Conservation (phyloP, 2,888 invertebrate genomes). For the Pseudolycoriella hygida region DNA sequence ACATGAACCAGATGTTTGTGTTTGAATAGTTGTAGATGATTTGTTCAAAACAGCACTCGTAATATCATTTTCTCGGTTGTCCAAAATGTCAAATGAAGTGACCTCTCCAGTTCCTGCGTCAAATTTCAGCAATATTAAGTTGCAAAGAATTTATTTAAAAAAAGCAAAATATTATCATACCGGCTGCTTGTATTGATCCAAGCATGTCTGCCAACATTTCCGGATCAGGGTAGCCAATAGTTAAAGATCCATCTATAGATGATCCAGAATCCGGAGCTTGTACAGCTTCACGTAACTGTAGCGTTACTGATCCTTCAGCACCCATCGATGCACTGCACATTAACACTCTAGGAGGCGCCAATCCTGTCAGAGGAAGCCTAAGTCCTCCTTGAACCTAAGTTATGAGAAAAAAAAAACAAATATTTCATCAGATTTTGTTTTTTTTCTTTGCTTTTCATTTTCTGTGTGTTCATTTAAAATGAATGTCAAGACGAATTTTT, state of each 20-base stretch:
- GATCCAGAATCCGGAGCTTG: conserved; percentile 18
- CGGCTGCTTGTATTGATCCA: conserved; percentile 41
- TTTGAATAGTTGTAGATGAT: not conserved
- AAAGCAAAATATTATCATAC: too few relatives aligned
- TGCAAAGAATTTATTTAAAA: too few relatives aligned
- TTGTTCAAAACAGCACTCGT: conserved; percentile 2
- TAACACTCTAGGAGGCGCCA: conserved; percentile 18
- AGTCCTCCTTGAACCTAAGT: conserved; percentile 27
- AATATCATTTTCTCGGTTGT: conserved; percentile 6
- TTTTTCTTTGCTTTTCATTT: too few relatives aligned
- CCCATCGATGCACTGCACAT: conserved; percentile 30
- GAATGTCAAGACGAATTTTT: too few relatives aligned
- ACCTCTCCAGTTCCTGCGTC: conserved; percentile 4
- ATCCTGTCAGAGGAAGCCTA: conserved; percentile 26
- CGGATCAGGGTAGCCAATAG: conserved; percentile 57
- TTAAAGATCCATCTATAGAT: conserved; percentile 40
- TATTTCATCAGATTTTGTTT: too few relatives aligned
- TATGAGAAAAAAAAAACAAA: too few relatives aligned
- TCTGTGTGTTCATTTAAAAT: too few relatives aligned
- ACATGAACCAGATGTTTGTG: not conserved
- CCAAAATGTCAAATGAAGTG: conserved; percentile 8
- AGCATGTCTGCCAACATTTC: conserved; percentile 55
- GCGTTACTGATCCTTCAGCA: conserved; percentile 28
- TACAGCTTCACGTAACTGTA: conserved; percentile 27
- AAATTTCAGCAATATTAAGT: too few relatives aligned